Evolutionary conservation across 2,797 vertebrate species (phyloP).

Genomic region (Trachurus trachurus): DNA sequence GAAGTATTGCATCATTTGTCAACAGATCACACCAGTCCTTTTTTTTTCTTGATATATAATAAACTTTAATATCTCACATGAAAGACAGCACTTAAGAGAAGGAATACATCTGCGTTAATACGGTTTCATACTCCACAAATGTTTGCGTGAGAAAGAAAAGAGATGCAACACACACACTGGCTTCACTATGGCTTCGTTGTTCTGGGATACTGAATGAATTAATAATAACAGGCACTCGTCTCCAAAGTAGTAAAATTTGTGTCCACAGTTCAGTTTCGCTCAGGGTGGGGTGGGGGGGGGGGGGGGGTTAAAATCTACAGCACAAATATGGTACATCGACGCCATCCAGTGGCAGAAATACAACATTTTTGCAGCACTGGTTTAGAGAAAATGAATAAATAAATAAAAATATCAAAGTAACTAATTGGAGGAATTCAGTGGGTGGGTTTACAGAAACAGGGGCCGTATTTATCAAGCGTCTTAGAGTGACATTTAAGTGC

Average conservation of each 20-base stretch:
- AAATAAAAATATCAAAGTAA: conserved; percentile 16
- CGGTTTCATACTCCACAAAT: conserved; percentile 30
- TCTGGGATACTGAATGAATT: conserved; percentile 7
- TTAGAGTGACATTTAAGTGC: too few relatives aligned
- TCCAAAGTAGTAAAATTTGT: background rate
- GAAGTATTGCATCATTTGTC: background rate
- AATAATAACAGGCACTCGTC: conserved; percentile 17
- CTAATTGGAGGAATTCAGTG: background rate
- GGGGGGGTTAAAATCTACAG: conserved; percentile 17
- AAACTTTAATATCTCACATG: conserved; percentile 67
- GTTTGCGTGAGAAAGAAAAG: conserved; percentile 32
- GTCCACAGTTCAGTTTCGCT: conserved; percentile 11
- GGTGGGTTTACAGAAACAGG: too few relatives aligned
- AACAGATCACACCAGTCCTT: background rate
- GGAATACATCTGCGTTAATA: conserved; percentile 50
- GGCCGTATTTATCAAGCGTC: too few relatives aligned
- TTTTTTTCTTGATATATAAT: conserved; percentile 38
- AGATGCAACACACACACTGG: background rate
- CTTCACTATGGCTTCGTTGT: conserved; percentile 54
- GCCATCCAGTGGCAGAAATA: conserved; percentile 64
- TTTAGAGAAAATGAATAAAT: conserved; percentile 25
- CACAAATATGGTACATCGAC: conserved; percentile 50
- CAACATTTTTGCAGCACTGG: conserved; percentile 10
- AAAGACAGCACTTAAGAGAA: conserved; percentile 53
- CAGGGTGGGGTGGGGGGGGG: background rate